Conservation (phyloP, 2,888 invertebrate genomes). For the Tinea trinotella region DNA sequence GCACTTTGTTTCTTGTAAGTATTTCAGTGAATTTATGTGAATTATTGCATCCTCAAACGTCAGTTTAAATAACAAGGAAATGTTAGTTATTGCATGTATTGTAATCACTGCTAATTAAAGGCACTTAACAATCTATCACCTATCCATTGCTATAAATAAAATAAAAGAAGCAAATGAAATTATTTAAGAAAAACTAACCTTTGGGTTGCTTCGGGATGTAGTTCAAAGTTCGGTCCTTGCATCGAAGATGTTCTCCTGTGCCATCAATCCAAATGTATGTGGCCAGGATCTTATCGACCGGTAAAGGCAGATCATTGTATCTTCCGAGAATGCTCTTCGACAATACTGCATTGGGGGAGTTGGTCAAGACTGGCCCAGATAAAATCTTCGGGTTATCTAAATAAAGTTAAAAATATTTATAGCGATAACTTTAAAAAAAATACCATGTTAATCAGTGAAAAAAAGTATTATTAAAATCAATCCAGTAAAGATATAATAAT, state of each 20-base stretch:
- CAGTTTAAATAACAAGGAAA: no score
- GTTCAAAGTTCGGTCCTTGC: conserved; percentile 90
- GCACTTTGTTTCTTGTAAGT: no score
- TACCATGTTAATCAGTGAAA: no score
- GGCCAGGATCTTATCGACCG: conserved; percentile 83
- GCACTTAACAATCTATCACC: background rate
- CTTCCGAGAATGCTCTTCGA: conserved; percentile 81
- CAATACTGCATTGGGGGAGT: conserved; percentile 87
- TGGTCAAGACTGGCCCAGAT: conserved; percentile 62
- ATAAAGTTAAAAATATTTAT: conserved; percentile 16
- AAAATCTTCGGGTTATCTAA: conserved; percentile 64
- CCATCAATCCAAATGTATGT: conserved; percentile 98
- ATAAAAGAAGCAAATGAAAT: conserved; percentile 17
- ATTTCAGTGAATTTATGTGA: no score
- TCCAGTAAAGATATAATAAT: background rate
- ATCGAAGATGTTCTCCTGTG: conserved; percentile 87
- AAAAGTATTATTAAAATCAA: no score
- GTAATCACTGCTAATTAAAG: background rate
- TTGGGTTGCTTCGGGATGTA: conserved; percentile 83
- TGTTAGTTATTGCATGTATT: no score
- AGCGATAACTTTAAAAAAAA: no score
- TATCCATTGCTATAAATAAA: conserved; percentile 3
- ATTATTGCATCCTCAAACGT: no score
- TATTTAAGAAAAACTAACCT: no score
- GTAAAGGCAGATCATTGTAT: conserved; percentile 84